Conservation (phyloP, 2,888 invertebrate species). For the Folsomia candida region DNA sequence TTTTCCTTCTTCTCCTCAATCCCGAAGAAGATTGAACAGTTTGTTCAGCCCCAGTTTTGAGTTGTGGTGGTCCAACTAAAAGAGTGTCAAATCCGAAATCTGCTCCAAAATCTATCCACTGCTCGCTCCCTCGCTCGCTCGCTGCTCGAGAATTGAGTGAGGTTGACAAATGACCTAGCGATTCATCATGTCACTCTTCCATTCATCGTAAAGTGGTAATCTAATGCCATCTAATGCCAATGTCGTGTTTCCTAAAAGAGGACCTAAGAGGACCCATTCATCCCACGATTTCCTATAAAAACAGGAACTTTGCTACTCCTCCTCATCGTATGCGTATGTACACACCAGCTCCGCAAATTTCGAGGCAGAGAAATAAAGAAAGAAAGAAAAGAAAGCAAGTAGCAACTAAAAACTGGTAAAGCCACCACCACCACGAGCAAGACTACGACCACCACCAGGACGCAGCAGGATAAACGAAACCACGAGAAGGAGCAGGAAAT, state of each 20-base stretch:
- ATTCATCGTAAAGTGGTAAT: conserved; percentile 21
- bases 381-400: neutral
- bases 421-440: neutral
- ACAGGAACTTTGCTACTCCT: neutral
- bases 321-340: neutral
- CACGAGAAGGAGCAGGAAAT: neutral
- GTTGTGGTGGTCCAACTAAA: too few species aligned
- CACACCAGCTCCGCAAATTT: neutral
- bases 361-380: neutral
- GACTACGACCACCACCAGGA: too few species aligned
- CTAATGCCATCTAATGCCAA: conserved; percentile 21
- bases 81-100: neutral
- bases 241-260: conserved; percentile 20
- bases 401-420: neutral
- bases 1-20: neutral
- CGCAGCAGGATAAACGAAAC: neutral
- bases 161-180: conserved; percentile 21
- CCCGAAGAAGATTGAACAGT: neutral
- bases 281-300: conserved; percentile 10
- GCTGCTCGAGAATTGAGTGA: neutral
- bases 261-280: conserved; percentile 19
- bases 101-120: neutral
- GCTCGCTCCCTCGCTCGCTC: neutral
- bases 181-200: conserved; percentile 20
- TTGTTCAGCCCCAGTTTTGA: neutral